Conservation (phyloP, 2,888 invertebrate species). For the Drosophila robusta region DNA sequence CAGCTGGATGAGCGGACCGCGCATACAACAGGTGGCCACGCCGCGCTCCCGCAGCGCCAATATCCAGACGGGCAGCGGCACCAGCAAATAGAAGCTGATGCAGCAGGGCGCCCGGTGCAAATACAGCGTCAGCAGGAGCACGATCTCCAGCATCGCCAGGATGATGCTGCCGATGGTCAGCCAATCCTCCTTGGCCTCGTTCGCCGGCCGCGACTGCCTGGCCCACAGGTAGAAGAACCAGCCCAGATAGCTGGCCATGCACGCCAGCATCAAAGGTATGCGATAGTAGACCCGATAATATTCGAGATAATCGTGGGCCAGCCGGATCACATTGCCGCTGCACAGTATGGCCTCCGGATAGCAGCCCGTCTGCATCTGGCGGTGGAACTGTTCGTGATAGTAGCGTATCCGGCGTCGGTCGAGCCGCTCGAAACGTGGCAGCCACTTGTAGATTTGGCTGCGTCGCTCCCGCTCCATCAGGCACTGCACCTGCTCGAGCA, state of each 20-base stretch:
- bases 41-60: constrained; percentile 52
- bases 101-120: constrained; percentile 88
- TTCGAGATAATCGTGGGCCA: constrained; percentile 89
- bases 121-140: constrained; percentile 79
- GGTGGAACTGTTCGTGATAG: constrained; percentile 30
- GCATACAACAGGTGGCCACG: neutral
- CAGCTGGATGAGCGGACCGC: constrained; percentile 49
- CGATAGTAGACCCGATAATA: constrained; percentile 95
- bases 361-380: constrained; percentile 15
- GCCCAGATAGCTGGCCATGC: constrained; percentile 89
- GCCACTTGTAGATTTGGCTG: constrained; percentile 64
- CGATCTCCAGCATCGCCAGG: constrained; percentile 16
- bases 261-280: constrained; percentile 88
- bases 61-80: constrained; percentile 86
- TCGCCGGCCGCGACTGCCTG: constrained; percentile 45
- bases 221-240: constrained; percentile 88
- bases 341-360: constrained; percentile 82
- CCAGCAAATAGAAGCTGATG: constrained; percentile 88
- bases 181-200: constrained; percentile 10
- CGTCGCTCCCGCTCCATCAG: constrained; percentile 64
- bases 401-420: constrained; percentile 35
- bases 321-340: constrained; percentile 87
- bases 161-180: neutral
- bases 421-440: constrained; percentile 60
- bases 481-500: constrained; percentile 87